Conservation (phyloP, 2,888 invertebrate genomes). For the Malachius bipustulatus region DNA sequence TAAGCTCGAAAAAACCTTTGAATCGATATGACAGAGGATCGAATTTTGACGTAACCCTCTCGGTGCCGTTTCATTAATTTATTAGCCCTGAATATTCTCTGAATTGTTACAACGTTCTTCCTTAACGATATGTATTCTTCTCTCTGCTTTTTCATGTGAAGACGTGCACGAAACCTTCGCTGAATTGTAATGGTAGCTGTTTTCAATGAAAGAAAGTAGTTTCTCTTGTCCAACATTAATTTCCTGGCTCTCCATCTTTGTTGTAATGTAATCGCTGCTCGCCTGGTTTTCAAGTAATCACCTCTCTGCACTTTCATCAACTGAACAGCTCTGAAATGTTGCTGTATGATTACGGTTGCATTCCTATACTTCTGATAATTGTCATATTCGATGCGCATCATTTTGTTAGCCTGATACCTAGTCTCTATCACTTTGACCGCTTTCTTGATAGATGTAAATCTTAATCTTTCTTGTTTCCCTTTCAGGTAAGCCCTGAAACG, state of each 20-base stretch:
- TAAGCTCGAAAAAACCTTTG: slow-evolving; percentile 39
- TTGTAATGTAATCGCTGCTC: slow-evolving; percentile 15
- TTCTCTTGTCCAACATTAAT: slow-evolving; percentile 6
- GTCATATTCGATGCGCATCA: slow-evolving; percentile 9
- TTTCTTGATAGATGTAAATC: slow-evolving; percentile 24
- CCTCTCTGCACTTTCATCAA: not conserved
- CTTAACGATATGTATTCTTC: slow-evolving; percentile 25
- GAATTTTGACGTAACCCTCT: slow-evolving; percentile 32
- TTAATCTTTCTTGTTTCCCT: not conserved
- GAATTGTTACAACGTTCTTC: slow-evolving; percentile 37
- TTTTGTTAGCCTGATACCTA: slow-evolving; percentile 16
- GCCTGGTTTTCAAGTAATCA: slow-evolving; percentile 25
- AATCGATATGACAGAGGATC: slow-evolving; percentile 35
- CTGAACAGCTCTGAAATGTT: slow-evolving; percentile 24
- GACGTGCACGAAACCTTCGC: slow-evolving; percentile 33
- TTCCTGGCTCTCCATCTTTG: slow-evolving; percentile 17
- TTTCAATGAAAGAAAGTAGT: slow-evolving; percentile 15
- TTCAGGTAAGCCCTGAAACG: slow-evolving; percentile 24
- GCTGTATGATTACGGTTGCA: slow-evolving; percentile 32
- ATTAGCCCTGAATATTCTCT: slow-evolving; percentile 41
- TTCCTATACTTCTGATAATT: slow-evolving; percentile 20
- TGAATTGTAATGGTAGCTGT: slow-evolving; percentile 31
- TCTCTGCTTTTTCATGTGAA: slow-evolving; percentile 15
- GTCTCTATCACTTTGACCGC: slow-evolving; percentile 15
- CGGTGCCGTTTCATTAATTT: slow-evolving; percentile 34